Evolutionary conservation across 2,888 invertebrate genomes (phyloP), one percentile per base, ranked within the genome.

Genomic region (Hydrotaea diabolus): DNA sequence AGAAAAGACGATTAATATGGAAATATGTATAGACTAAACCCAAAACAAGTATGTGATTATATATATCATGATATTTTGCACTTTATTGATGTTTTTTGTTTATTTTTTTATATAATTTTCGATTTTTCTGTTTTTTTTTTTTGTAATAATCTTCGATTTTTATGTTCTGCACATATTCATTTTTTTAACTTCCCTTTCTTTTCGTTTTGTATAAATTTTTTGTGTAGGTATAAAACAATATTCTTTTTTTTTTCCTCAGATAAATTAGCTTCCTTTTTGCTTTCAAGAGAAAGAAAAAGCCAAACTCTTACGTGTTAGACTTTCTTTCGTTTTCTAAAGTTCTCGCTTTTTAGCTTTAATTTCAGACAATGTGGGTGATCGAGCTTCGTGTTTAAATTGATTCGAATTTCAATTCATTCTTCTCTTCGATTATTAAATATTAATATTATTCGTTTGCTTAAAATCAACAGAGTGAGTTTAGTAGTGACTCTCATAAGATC

Each of bases 141-240:
- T n/a, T n/a, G n/a, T n/a, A n/a, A n/a, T n/a, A 21, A 53, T 23
- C 15, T 23, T 23, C 26, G 11, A 26, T 3, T 11, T 21, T 57
- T 57, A 2, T 57, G n/a, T 53, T 23, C 31, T 31, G 31, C 31
- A 7, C 31, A 31, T 31, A 31, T 55, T 55, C 21, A 55, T 21
- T 21, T 55, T 55, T n/a, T n/a, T n/a, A n/a, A n/a, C 19, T 17
- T 53, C 17, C 11, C 5, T 55, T 55, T 21, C 11, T 5, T 55
- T 23, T 55, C 55, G 55, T 21, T 23, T 55, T 26, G 59, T 59
- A 59, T 59, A 59, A 59, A 59, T 59, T 26, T 57, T 57, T 59
- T 59, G 59, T 26, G 2, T 59, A 23, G 59, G 59, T 59, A 59
- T 59, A 59, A 59, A 59, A 59, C 59, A 59, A 59, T 59, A 55